These are phyloP conservation scores for Microtus ochrogaster DNA, from an alignment of 2,113 vertebrate species.

Conservation along the genomic window DNA sequence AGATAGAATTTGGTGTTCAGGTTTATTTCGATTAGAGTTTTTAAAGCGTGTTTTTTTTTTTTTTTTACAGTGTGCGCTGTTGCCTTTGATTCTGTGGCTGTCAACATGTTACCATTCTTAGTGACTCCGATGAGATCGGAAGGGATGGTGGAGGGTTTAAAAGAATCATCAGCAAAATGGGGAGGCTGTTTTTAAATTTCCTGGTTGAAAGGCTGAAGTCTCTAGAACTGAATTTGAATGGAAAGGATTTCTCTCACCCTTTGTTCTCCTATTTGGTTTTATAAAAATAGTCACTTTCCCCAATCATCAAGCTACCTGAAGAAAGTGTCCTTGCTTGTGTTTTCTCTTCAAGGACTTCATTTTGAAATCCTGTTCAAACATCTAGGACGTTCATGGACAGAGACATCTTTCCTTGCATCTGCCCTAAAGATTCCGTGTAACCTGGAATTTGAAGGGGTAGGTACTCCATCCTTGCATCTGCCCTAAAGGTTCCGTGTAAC, in stretches of 20 bases:
- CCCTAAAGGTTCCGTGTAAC: conserved; percentile 12
- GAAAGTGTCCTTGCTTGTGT: conserved; percentile 37
- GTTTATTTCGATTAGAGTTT: conserved; percentile 48
- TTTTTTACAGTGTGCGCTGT: background rate
- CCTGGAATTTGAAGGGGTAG: background rate
- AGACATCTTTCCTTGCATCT: conserved; percentile 57
- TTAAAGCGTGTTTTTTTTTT: background rate
- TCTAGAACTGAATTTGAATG: conserved; percentile 12
- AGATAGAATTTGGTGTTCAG: conserved; percentile 58
- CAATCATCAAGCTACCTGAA: background rate
- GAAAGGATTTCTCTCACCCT: conserved; percentile 15
- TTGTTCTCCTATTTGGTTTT: conserved; percentile 35
- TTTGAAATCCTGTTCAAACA: conserved; percentile 38
- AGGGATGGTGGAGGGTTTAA: background rate
- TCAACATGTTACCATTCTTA: background rate
- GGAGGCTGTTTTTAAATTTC: conserved; percentile 48
- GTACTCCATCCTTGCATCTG: too few species aligned
- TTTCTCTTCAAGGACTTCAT: conserved; percentile 56
- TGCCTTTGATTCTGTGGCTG: background rate
- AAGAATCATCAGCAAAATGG: conserved; percentile 15
- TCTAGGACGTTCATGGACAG: conserved; percentile 14
- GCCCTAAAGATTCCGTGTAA: background rate
- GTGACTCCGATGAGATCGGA: background rate
- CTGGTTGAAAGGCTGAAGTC: background rate
- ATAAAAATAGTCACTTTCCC: conserved; percentile 51